These are phyloP conservation scores for Palloptera scutellata DNA, from an alignment of 2,888 invertebrate species.

Conservation along the genomic window DNA sequence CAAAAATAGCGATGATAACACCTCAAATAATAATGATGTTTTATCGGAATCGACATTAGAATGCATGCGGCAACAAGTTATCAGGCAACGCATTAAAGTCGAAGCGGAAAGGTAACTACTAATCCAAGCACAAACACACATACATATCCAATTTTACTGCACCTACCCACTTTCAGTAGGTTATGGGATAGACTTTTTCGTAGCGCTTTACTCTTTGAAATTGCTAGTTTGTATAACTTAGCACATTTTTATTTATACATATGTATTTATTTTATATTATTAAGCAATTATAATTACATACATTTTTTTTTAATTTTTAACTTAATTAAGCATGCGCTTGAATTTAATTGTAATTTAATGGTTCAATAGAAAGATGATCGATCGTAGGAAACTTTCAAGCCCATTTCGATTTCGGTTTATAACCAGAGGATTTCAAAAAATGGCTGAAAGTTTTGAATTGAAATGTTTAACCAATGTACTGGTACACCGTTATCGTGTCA, in stretches of 20 bases:
- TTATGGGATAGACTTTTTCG: slow-evolving; percentile 3
- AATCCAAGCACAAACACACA: slow-evolving; percentile 13
- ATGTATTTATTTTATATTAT: slow-evolving; percentile 32
- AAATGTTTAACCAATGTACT: too few relatives aligned
- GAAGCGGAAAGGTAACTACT: slow-evolving; percentile 79
- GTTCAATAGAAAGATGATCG: too few relatives aligned
- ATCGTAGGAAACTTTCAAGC: too few relatives aligned
- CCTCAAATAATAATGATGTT: slow-evolving; percentile 68
- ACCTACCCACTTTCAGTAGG: not conserved
- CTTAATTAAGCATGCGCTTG: slow-evolving; percentile 2
- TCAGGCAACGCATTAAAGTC: slow-evolving; percentile 80
- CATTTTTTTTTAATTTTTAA: not conserved
- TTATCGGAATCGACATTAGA: slow-evolving; percentile 82
- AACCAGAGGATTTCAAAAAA: too few relatives aligned
- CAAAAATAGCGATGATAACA: slow-evolving; percentile 48
- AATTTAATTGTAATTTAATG: too few relatives aligned
- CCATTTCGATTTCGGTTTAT: too few relatives aligned
- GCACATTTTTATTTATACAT: slow-evolving; percentile 20
- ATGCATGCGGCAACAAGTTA: slow-evolving; percentile 81
- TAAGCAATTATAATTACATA: not conserved
- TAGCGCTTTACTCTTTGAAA: not conserved
- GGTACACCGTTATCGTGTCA: too few relatives aligned
- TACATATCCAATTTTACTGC: slow-evolving; percentile 12
- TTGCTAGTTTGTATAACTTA: not conserved
- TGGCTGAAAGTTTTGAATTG: too few relatives aligned